Evolutionary conservation across 2,888 invertebrate species (phyloP), one percentile per base, ranked within the genome.

Genomic region (Caenorhabditis sp.): DNA sequence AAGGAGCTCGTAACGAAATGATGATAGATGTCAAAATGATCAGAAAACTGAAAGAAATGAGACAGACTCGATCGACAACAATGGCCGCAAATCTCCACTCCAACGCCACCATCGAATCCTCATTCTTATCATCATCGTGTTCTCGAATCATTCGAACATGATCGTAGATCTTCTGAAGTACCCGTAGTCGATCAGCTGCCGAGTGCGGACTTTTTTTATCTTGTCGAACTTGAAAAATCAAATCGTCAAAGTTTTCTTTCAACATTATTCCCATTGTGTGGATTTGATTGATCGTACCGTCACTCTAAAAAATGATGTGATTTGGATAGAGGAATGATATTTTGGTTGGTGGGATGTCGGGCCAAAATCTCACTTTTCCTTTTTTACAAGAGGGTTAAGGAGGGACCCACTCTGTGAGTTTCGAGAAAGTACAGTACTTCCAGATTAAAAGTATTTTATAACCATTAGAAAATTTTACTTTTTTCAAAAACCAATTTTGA

Each of bases 21-120:
- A 78, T 61, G 19, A 66, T 62, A 1, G 79, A 78, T 24, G 82
- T 81, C 31, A 69, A 63, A 37, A 72, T 49, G 55, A 84, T 76
- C 31, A 85, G 49, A n/a, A 74, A n/a, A 0, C 81, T 76, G 75
- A 84, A 83, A 36, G 78, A 58, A 37, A 83, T 66, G n/a, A 85
- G 69, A 8, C 83, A 79, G 12, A 84, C 54, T 19, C 83, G 77
- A 58, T 85, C 85, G 53, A 85, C 82, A 51, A 85, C 81, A 51
- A 82, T 79, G 1, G 85, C 85, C 8, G 83, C 84, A 66, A 82
- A 84, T 27, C 84, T 43, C 84, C 84, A 84, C 62, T 84, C 84
- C 43, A 77, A 67, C 12, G 78, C 75, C 1, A 83, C 79, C 3
- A 70, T 72, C 26, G 76, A 67, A 51, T 84, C 84, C 60, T 85